Base-by-base conservation (phyloP, 2,888 invertebrate genomes). In the Cylindroiulus punctatus region DNA sequence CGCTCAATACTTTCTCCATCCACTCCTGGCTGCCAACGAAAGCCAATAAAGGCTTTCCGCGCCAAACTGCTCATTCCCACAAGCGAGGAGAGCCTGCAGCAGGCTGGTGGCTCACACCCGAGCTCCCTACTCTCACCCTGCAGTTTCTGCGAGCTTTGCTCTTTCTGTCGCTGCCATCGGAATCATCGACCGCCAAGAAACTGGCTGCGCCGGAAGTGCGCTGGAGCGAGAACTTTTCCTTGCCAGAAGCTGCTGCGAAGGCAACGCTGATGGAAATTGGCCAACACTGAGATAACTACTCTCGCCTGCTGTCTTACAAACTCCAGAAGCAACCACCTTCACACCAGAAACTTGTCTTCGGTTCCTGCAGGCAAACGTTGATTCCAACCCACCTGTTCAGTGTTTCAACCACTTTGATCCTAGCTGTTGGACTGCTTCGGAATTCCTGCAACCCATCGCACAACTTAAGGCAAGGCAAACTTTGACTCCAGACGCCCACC, bases 171-270 rank as follows among this genome's bases (percentile, higher is more conserved):
- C 22, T 76, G 26, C 76, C 22, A 76, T 26, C 26, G 76, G 14
- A 76, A 76, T 76, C 76, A 76, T 76, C 76, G 76, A 76, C 76
- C 76, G 14, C 30, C n/a, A 22, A 65, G 57, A 65, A 22, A 65
- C 57, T 65, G 57, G 44, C 44, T 1, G 8, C 14, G 10, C 44
- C 44, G 44, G 57, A 65, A 26, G n/a, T 65, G 7, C 22, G 2
- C 22, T 26, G 57, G 57, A 65, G n/a, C 57, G 22, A 65, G 22
- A 65, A 65, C 22, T 22, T 65, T 22, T 22, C 19, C 22, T 12
- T 22, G 22, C 57, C 19, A 22, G 3, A 65, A 22, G 8, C 10
- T 22, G 22, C 44, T 44, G 8, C 44, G 8, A 44, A 14, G 44
- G 36, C n/a, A 36, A 36, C 7, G 2, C 7, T 36, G 7, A 36